Base-by-base conservation (phyloP, 2,113 vertebrate genomes). In the Mustelus asterias region DNA sequence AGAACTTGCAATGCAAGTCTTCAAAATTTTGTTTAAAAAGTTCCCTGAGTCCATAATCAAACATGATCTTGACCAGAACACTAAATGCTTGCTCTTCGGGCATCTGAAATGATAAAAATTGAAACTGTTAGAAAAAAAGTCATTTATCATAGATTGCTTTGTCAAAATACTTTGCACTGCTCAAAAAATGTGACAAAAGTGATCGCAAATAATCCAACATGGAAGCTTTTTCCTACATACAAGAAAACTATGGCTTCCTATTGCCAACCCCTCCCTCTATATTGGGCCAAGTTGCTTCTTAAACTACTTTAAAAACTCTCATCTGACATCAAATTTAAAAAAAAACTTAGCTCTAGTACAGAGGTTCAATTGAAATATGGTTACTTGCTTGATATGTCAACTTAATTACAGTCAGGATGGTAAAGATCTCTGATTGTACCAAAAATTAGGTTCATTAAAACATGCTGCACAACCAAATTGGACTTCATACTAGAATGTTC, bases 1-100 rank as follows among this genome's bases (percentile, higher is more conserved):
- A 99, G 97, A 99, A 99, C 97, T 99, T 99, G 98, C 99, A 99
- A 97, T 99, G 99, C 96, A 99, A 98, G 98, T 99, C 99, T 97
- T 99, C 99, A 98, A 99, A 99, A 97, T 99, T 99, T 97, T 99
- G 99, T 97, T 99, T 99, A 98, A 99, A 99, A 97, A 99, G 99
- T 97, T 99, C 99, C 98, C 99, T 98, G 98, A 99, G 99, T 96
- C 99, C 99, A 22, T 99, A 99, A 96, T 99, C 99, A 97, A 99
- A 99, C 99, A 99, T 99, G 97, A 99, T 99, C 98, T 99, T 99
- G 96, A 99, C 99, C 97, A 99, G 98, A 96, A 99, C 99, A 96
- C 99, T 99, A 97, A 99, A 99, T 5, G 99, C 99, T 97, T 99
- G 99, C 96, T 99, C 99, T 97, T 99, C 99, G 63, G 99, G 99